These are phyloP conservation scores for Pogonomyrmex barbatus DNA, from an alignment of 1,140 invertebrate genomes.

Conservation along the genomic window DNA sequence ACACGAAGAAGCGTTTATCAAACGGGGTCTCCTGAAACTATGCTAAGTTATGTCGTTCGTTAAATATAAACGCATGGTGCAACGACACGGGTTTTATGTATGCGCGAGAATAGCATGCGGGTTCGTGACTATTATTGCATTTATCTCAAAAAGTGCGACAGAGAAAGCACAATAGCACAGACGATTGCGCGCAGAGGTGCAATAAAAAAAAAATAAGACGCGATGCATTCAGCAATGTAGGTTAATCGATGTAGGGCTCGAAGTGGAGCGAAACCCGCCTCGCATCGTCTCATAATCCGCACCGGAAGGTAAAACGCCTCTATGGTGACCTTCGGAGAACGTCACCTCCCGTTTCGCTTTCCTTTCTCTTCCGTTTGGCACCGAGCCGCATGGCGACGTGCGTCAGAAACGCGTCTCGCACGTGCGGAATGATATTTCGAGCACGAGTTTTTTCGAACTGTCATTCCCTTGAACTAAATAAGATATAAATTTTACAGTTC, in stretches of 20 bases:
- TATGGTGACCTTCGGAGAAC: conserved; percentile 45
- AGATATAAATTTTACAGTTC: background rate
- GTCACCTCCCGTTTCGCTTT: conserved; percentile 20
- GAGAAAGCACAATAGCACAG: conserved; percentile 67
- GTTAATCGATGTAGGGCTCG: conserved; percentile 52
- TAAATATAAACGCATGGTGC: conserved; percentile 16
- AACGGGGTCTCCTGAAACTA: conserved; percentile 9
- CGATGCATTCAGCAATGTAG: conserved; percentile 35
- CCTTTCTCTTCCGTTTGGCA: conserved; percentile 52
- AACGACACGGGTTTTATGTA: conserved; percentile 19
- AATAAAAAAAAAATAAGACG: conserved; percentile 36
- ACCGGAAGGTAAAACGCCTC: conserved; percentile 3
- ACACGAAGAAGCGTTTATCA: background rate
- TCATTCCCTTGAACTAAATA: background rate
- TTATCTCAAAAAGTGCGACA: conserved; percentile 19
- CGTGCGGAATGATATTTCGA: conserved; percentile 33
- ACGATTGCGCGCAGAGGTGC: conserved; percentile 68
- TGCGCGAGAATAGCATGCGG: background rate
- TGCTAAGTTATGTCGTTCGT: conserved; percentile 18
- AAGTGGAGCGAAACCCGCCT: conserved; percentile 59
- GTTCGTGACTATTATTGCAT: background rate
- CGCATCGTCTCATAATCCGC: conserved; percentile 19
- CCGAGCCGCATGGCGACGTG: background rate
- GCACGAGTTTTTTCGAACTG: background rate
- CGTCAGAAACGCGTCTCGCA: conserved; percentile 29